Evolutionary conservation across 2,113 vertebrate genomes (phyloP).

Genomic region (Pipra filicauda): DNA sequence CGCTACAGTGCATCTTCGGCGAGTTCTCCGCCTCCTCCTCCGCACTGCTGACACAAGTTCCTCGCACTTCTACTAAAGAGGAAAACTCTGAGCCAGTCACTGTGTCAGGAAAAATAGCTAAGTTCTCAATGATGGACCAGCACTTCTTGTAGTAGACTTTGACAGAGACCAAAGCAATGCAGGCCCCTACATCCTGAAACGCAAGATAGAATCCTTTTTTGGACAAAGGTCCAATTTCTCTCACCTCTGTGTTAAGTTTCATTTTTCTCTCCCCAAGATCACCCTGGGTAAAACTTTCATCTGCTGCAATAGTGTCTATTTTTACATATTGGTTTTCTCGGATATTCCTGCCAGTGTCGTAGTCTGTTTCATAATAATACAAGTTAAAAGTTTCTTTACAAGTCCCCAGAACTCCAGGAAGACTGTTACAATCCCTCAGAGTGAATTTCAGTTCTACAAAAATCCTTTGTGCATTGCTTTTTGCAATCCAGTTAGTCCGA

Average conservation of each 20-base stretch:
- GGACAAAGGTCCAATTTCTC: conserved; percentile 95
- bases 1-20: conserved; percentile 99
- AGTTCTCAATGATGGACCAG: conserved; percentile 99
- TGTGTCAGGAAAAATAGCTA: conserved; percentile 98
- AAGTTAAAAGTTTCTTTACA: conserved; percentile 99
- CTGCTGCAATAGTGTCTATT: conserved; percentile 99
- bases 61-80: conserved; percentile 96
- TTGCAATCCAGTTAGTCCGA: conserved; percentile 99
- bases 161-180: conserved; percentile 98
- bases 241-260: conserved; percentile 99
- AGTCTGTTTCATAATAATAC: conserved; percentile 98
- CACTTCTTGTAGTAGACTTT: conserved; percentile 99
- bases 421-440: conserved; percentile 99
- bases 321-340: conserved; percentile 97
- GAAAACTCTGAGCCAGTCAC: conserved; percentile 99
- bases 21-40: conserved; percentile 97
- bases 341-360: conserved; percentile 93
- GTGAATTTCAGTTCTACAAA: conserved; percentile 99
- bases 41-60: conserved; percentile 90
- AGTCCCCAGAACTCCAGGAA: conserved; percentile 96
- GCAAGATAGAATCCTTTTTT: conserved; percentile 98
- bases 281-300: conserved; percentile 99
- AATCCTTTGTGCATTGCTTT: conserved; percentile 98
- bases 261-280: conserved; percentile 99
- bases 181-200: conserved; percentile 98